These are phyloP conservation scores for Pelobates cultripes DNA, from an alignment of 2,797 vertebrate species.

Conservation along the genomic window DNA sequence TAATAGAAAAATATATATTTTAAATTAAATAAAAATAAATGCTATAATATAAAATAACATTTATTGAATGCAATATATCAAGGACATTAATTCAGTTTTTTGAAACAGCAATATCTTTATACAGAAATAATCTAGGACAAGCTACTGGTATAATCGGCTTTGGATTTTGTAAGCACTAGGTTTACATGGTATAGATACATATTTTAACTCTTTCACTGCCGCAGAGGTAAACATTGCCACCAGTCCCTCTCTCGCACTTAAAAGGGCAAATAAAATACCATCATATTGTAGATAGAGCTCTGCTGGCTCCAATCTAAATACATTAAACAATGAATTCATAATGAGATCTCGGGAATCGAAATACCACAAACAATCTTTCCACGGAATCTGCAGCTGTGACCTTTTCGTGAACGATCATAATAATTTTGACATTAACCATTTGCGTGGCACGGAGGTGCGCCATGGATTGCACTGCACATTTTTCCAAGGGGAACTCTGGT, in stretches of 20 bases:
- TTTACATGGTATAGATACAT: too few relatives aligned
- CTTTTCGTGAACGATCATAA: conserved; percentile 17
- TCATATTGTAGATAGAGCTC: conserved; percentile 33
- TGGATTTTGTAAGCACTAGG: too few relatives aligned
- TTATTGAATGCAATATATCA: too few relatives aligned
- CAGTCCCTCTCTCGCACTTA: not conserved
- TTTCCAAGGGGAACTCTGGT: not conserved
- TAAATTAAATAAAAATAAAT: not conserved
- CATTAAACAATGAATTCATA: conserved; percentile 55
- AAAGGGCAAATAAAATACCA: not conserved
- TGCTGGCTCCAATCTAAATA: conserved; percentile 62
- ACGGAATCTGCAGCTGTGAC: conserved; percentile 9
- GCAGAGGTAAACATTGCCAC: not conserved
- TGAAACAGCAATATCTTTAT: too few relatives aligned
- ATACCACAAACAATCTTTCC: not conserved
- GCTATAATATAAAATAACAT: too few relatives aligned
- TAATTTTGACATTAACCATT: not conserved
- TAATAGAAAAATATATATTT: too few relatives aligned
- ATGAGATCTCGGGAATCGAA: conserved; percentile 2
- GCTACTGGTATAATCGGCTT: too few relatives aligned
- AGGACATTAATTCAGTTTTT: too few relatives aligned
- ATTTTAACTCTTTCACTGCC: not conserved
- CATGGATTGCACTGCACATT: not conserved
- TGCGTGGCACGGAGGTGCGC: not conserved
- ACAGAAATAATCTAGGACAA: too few relatives aligned